These are phyloP conservation scores for Axinella damicornis DNA, from an alignment of 37 sponge, comb jelly and placozoan genomes.

Conservation along the genomic window DNA sequence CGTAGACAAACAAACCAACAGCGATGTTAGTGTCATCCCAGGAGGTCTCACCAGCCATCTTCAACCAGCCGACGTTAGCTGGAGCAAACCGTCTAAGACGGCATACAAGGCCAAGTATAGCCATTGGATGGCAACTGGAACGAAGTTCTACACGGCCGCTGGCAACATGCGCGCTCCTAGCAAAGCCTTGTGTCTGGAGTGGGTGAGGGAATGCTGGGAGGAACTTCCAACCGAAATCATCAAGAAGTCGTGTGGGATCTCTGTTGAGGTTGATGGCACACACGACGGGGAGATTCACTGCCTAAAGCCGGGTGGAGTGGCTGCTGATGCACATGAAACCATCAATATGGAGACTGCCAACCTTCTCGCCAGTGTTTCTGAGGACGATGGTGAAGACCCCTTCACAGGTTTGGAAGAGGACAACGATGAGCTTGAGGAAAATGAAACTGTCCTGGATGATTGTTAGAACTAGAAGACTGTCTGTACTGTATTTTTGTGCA, in stretches of 20 bases:
- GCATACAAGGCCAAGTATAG: conserved; percentile 30
- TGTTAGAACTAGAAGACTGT: no score
- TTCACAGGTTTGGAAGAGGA: conserved; percentile 17
- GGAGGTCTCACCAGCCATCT: conserved; percentile 48
- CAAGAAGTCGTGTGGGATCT: conserved; percentile 64
- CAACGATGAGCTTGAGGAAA: conserved; percentile 10
- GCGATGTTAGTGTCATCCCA: conserved; percentile 50
- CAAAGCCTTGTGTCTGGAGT: conserved; percentile 21
- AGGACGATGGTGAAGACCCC: neutral
- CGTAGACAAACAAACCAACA: conserved; percentile 5
- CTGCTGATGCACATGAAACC: conserved; percentile 16
- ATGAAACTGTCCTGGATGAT: conserved; percentile 9
- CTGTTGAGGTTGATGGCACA: conserved; percentile 22
- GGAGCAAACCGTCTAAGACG: conserved; percentile 70
- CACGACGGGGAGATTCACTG: conserved; percentile 53
- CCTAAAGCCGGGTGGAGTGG: conserved; percentile 52
- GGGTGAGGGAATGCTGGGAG: conserved; percentile 68
- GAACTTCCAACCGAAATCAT: conserved; percentile 35
- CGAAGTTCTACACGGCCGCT: conserved; percentile 56
- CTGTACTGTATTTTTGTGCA: no score
- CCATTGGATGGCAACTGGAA: conserved; percentile 66
- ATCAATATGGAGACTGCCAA: conserved; percentile 5
- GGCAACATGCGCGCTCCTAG: conserved; percentile 63
- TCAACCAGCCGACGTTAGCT: conserved; percentile 65
- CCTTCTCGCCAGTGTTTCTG: neutral